Percentiles rank a stretch among this genome's conserved stretches.
phyloP scores from a whole-genome alignment of 2,888 invertebrate species.

The Cotesia congregata region DNA sequence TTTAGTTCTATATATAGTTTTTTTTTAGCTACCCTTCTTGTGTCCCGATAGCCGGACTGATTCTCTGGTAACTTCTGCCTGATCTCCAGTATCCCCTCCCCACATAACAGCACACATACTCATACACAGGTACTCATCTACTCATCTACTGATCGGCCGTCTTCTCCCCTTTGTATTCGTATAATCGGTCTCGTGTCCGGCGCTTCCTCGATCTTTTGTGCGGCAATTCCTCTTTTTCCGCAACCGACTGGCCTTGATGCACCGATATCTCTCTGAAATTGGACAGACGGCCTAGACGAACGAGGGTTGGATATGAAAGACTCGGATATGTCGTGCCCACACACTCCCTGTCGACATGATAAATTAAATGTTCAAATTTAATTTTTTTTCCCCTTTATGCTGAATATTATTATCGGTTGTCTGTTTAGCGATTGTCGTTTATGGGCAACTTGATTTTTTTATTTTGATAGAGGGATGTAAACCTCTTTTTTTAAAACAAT shows the following conservation, averaged over 20 bases:
- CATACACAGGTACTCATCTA: background rate
- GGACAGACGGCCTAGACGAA: constrained; percentile 28
- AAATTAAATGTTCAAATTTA: background rate
- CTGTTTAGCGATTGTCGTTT: background rate
- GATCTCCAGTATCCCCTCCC: constrained; percentile 19
- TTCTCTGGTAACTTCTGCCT: constrained; percentile 35
- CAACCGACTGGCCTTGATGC: constrained; percentile 18
- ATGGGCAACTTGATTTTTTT: background rate
- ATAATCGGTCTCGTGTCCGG: constrained; percentile 44
- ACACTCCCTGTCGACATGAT: background rate
- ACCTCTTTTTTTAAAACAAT: too few relatives aligned
- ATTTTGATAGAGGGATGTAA: too few relatives aligned
- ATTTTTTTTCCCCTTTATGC: background rate
- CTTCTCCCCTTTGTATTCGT: constrained; percentile 37
- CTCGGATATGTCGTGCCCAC: constrained; percentile 13
- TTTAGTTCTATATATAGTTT: constrained; percentile 24
- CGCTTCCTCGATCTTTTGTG: constrained; percentile 43
- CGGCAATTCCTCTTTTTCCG: constrained; percentile 30
- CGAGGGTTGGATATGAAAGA: constrained; percentile 2
- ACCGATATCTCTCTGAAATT: constrained; percentile 28
- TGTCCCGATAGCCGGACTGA: constrained; percentile 20
- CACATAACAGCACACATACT: constrained; percentile 31
- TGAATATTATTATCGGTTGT: background rate
- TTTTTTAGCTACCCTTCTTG: constrained; percentile 32
- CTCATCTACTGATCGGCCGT: background rate